Conservation (phyloP, 2,797 vertebrate genomes). For the Pantherophis vulpinus region DNA sequence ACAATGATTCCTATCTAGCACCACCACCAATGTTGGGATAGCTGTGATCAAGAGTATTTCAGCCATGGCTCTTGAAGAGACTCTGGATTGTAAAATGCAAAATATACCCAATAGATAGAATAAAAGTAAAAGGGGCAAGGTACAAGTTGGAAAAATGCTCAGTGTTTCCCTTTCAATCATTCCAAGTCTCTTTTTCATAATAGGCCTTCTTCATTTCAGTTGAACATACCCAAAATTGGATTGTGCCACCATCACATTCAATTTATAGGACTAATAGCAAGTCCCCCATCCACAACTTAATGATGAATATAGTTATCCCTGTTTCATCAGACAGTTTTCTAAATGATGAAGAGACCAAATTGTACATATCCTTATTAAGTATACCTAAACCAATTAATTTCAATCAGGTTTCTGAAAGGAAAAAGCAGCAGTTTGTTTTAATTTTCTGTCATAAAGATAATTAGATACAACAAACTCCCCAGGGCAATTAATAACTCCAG, state of each 20-base stretch:
- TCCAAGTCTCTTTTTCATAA: neutral
- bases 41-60: neutral
- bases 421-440: constrained; percentile 40
- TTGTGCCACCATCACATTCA: neutral
- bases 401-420: constrained; percentile 31
- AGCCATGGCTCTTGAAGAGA: neutral
- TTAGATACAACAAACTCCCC: constrained; percentile 57
- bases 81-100: neutral
- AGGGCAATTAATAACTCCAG: constrained; percentile 50
- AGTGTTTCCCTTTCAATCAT: neutral
- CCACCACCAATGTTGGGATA: neutral
- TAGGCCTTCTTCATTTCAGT: neutral
- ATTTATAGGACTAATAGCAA: neutral
- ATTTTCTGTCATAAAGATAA: constrained; percentile 59
- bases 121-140: too few relatives aligned
- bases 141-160: neutral
- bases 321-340: constrained; percentile 4
- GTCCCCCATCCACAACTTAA: neutral
- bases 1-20: neutral
- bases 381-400: constrained; percentile 17
- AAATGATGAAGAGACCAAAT: neutral
- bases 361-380: constrained; percentile 8
- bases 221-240: neutral
- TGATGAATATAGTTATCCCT: neutral
- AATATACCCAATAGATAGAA: neutral